phyloP scores from a whole-genome alignment of 2,888 invertebrate genomes.

The Colostygia pectinataria region DNA sequence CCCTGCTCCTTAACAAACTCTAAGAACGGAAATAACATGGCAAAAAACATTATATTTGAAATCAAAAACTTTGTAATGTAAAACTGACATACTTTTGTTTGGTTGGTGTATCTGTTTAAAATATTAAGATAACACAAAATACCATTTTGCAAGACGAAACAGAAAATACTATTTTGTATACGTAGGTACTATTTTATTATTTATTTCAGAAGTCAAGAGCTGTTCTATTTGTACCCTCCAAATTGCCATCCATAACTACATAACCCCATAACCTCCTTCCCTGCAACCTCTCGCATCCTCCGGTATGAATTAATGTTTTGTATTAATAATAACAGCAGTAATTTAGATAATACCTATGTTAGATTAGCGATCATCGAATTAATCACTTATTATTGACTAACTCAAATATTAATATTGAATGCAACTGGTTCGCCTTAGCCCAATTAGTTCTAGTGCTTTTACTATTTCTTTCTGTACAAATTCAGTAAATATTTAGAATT shows the following conservation, averaged over 20 bases:
- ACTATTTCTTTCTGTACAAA: conserved; percentile 31
- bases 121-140: too few relatives aligned
- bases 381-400: conserved; percentile 42
- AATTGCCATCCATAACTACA: conserved; percentile 30
- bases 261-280: conserved; percentile 23
- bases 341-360: conserved; percentile 23
- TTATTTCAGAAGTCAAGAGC: conserved; percentile 35
- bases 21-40: too few relatives aligned
- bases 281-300: conserved; percentile 26
- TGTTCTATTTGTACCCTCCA: conserved; percentile 34
- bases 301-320: conserved; percentile 41
- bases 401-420: conserved; percentile 38
- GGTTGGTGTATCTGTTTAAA: too few relatives aligned
- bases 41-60: too few relatives aligned
- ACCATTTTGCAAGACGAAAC: too few relatives aligned
- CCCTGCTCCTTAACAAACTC: background rate
- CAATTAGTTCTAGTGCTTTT: conserved; percentile 37
- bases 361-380: conserved; percentile 39
- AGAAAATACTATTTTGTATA: background rate
- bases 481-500: conserved; percentile 17
- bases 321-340: conserved; percentile 38
- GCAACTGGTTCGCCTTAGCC: conserved; percentile 47
- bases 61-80: too few relatives aligned
- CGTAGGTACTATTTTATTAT: background rate
- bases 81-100: too few relatives aligned